Conservation (phyloP, 2,888 invertebrate species). For the Caenorhabditis drosophilae region DNA sequence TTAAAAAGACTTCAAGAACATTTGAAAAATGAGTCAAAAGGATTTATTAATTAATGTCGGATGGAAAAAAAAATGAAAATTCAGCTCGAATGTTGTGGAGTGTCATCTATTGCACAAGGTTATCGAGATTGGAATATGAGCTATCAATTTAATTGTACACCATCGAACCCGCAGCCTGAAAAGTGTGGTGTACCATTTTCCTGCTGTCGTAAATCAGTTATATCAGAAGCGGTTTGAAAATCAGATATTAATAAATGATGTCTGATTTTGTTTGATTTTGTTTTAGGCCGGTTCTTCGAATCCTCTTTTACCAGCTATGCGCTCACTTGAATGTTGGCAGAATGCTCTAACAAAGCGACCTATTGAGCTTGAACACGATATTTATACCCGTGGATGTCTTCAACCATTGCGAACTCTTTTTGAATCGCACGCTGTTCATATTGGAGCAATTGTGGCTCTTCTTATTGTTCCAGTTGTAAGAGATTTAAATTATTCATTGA, state of each 20-base stretch:
- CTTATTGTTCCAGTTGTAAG: slow-evolving; percentile 68
- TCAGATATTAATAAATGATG: not conserved
- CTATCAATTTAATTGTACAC: slow-evolving; percentile 71
- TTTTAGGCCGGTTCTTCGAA: slow-evolving; percentile 60
- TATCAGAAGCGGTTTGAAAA: slow-evolving; percentile 51
- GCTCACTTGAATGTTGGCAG: slow-evolving; percentile 68
- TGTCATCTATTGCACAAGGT: slow-evolving; percentile 68
- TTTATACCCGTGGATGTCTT: slow-evolving; percentile 65
- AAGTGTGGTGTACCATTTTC: slow-evolving; percentile 72
- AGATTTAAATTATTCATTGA: not conserved
- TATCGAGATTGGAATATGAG: slow-evolving; percentile 71
- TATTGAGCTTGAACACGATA: slow-evolving; percentile 60
- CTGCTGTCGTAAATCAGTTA: slow-evolving; percentile 69
- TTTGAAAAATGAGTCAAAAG: not conserved
- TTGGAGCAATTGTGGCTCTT: slow-evolving; percentile 66
- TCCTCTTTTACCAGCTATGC: slow-evolving; percentile 64
- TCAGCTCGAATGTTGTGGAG: slow-evolving; percentile 72
- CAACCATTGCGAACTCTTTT: slow-evolving; percentile 63
- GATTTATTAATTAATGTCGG: not conserved
- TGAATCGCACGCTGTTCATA: slow-evolving; percentile 67
- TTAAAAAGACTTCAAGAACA: too few relatives aligned
- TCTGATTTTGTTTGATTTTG: too few relatives aligned
- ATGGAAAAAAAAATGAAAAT: slow-evolving; percentile 17
- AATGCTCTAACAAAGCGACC: slow-evolving; percentile 67
- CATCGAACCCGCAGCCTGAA: slow-evolving; percentile 68